These are phyloP conservation scores for Motacilla tschutschensis DNA, from an alignment of 2,113 vertebrate species.

Conservation along the genomic window DNA sequence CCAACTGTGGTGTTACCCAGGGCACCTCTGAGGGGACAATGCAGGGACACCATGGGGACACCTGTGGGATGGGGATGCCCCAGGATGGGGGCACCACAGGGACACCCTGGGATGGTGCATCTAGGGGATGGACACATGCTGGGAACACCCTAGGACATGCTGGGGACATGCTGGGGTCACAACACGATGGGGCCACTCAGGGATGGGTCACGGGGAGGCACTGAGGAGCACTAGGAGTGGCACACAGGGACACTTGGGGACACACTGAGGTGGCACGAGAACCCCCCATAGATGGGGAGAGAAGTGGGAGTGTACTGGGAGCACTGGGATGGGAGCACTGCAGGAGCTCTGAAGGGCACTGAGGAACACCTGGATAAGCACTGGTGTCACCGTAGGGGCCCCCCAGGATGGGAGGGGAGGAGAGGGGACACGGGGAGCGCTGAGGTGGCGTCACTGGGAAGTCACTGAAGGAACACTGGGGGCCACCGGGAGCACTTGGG, in stretches of 20 bases:
- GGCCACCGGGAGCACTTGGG: background rate
- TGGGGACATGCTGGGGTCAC: too few species aligned
- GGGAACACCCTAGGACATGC: too few species aligned
- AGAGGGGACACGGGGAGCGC: background rate
- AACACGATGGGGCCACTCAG: too few species aligned
- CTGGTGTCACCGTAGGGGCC: background rate
- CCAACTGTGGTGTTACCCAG: background rate
- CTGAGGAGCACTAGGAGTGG: too few species aligned
- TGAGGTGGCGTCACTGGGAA: background rate
- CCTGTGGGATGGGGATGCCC: too few species aligned
- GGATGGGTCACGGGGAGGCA: too few species aligned
- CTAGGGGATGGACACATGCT: background rate
- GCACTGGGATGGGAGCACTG: too few species aligned
- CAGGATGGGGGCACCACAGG: too few species aligned
- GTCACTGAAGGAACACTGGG: background rate
- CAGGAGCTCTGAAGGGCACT: background rate
- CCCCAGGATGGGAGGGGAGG: too few species aligned
- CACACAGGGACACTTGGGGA: background rate
- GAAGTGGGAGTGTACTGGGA: background rate
- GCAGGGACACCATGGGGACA: background rate
- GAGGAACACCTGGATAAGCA: background rate
- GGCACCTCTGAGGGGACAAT: background rate
- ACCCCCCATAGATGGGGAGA: rapidly evolving
- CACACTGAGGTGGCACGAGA: background rate
- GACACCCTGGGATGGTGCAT: background rate